These are phyloP conservation scores for Clarias gariepinus DNA, from an alignment of 2,113 vertebrate genomes.

Conservation along the genomic window DNA sequence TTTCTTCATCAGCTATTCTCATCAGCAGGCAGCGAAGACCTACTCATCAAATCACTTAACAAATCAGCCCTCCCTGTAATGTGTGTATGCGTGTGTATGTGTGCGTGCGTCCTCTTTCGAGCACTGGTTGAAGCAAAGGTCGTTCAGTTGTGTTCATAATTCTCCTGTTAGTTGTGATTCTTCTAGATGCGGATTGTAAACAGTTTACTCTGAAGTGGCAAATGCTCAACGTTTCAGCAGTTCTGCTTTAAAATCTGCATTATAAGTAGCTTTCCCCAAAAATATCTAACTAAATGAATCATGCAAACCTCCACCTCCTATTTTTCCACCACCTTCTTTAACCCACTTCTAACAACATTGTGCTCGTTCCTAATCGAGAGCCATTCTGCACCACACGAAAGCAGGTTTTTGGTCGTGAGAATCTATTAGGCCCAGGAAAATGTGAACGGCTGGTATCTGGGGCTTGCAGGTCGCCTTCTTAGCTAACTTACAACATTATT, in stretches of 20 bases:
- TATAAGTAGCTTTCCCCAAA: conserved; percentile 2
- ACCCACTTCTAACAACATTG: background rate
- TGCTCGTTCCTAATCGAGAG: background rate
- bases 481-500: background rate
- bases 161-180: background rate
- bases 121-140: conserved; percentile 27
- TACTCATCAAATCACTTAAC: conserved; percentile 45
- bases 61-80: conserved; percentile 8
- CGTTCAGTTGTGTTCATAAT: conserved; percentile 4
- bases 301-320: background rate
- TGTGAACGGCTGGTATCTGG: background rate
- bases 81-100: conserved; percentile 7
- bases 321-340: background rate
- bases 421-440: background rate
- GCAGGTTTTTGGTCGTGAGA: background rate
- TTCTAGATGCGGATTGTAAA: conserved; percentile 28
- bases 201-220: conserved; percentile 21
- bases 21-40: conserved; percentile 31
- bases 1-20: conserved; percentile 41
- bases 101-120: conserved; percentile 3
- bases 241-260: background rate
- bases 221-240: background rate
- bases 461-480: background rate
- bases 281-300: background rate
- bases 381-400: background rate